Evolutionary conservation across 2,888 invertebrate species (phyloP).

Genomic region (Lamellibrachia columna): DNA sequence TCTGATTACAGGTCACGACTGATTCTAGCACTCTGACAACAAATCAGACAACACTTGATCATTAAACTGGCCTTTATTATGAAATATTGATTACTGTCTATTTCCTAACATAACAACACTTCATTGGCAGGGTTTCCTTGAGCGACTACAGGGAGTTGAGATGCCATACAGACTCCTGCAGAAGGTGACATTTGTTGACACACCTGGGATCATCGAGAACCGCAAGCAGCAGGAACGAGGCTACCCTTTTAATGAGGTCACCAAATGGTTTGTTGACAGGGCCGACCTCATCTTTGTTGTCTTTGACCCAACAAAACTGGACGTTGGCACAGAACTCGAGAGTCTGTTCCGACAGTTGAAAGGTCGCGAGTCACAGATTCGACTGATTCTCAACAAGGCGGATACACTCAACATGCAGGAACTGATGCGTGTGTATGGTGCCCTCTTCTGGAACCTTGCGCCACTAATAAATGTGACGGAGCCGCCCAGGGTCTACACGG

Average conservation of each 20-base stretch:
- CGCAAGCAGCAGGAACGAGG: conserved; percentile 91
- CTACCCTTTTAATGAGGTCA: conserved; percentile 94
- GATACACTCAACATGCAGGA: conserved; percentile 92
- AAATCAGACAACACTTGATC: no score
- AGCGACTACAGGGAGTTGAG: conserved; percentile 47
- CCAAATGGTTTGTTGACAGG: conserved; percentile 96
- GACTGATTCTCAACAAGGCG: conserved; percentile 93
- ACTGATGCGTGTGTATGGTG: conserved; percentile 90
- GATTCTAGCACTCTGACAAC: no score
- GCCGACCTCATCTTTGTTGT: conserved; percentile 95
- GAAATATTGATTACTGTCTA: neutral
- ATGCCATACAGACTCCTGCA: conserved; percentile 45
- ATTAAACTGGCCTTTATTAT: neutral
- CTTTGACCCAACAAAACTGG: conserved; percentile 93
- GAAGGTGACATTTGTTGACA: conserved; percentile 89
- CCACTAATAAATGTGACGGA: conserved; percentile 94
- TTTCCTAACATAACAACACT: neutral
- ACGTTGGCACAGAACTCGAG: conserved; percentile 94
- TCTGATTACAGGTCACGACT: no score
- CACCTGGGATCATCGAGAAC: conserved; percentile 89
- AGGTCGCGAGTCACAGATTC: conserved; percentile 70
- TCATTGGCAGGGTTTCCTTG: conserved; percentile 70
- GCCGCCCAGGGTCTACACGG: conserved; percentile 91
- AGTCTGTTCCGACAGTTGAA: conserved; percentile 88
- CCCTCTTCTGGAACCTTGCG: conserved; percentile 95